Conservation (phyloP, 2,888 invertebrate species). For the Adela reaumurella region DNA sequence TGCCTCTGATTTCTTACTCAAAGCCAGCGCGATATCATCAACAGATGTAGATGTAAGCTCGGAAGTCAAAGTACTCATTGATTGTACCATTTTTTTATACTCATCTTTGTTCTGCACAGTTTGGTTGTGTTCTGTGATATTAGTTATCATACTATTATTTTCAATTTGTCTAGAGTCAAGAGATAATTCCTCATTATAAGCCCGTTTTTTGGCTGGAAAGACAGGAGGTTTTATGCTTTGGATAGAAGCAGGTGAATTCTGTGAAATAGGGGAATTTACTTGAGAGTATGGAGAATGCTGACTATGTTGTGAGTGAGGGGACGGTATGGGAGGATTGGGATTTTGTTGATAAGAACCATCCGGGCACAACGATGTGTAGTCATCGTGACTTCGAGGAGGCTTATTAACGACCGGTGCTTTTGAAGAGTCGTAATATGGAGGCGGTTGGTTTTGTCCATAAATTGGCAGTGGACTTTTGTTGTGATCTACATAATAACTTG, state of each 20-base stretch:
- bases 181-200: constrained; percentile 50
- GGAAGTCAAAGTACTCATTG: constrained; percentile 20
- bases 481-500: constrained; percentile 42
- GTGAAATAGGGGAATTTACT: constrained; percentile 22
- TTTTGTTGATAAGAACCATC: constrained; percentile 53
- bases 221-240: too few species aligned
- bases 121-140: constrained; percentile 14
- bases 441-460: constrained; percentile 44
- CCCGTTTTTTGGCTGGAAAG: constrained; percentile 64
- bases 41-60: constrained; percentile 23
- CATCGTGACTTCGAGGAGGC: constrained; percentile 49
- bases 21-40: constrained; percentile 37
- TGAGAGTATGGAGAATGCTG: constrained; percentile 31
- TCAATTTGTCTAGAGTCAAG: constrained; percentile 22
- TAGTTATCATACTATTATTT: constrained; percentile 19
- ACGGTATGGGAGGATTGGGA: constrained; percentile 31
- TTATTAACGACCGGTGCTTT: constrained; percentile 44
- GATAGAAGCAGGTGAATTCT: constrained; percentile 11
- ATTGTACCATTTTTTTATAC: constrained; percentile 22
- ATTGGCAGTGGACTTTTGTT: constrained; percentile 43
- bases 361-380: constrained; percentile 52
- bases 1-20: constrained; percentile 40
- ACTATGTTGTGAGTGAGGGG: constrained; percentile 31
- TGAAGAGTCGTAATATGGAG: constrained; percentile 59
- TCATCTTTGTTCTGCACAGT: neutral